Evolutionary conservation across 2,888 invertebrate species (phyloP), one percentile per base, ranked within the genome.

Genomic region (Drosophila koepferae): DNA sequence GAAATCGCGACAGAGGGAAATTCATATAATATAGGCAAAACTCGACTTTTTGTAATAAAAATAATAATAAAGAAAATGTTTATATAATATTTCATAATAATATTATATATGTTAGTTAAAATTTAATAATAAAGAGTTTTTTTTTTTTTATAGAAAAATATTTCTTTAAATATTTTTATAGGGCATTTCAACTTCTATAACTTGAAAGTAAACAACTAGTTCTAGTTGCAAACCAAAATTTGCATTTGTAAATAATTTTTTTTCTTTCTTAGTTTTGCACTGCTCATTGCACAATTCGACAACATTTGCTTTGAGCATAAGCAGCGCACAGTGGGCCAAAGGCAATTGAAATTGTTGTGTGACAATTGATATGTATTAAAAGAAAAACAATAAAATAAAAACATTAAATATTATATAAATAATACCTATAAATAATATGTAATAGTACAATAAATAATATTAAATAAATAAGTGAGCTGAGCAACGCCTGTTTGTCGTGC

Each of bases 261-360:
- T 23, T 28, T 28, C 28, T 31, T 81, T 74, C 69, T 63, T 74
- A 80, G n/a, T 65, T 77, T 64, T 8, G 20, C 14, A 73, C 67
- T 58, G 78, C 76, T 74, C 58, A 82, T 88, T 89, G 85, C 86
- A 73, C 89, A 85, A 85, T 84, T 72, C 71, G 55, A 81, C 74
- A 75, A 74, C 70, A 76, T 81, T 78, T 76, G 72, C 79, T 72
- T 69, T 60, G 71, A 71, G 66, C 80, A 77, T 69, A 64, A 68
- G 77, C 68, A 71, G 62, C 44, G 74, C 44, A 55, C 36, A 20
- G 41, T 86, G 83, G 9, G 18, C 20, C 63, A 56, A 69, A 73
- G 9, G 0, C 23, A 3, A 41, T n/a, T 4, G 5, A 28, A 73
- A 51, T 31, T 16, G 34, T 3, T 7, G 7, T 14, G 14, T 0